These are phyloP conservation scores for Coregonus clupeaformis DNA, from an alignment of 2,113 vertebrate genomes.

Conservation along the genomic window DNA sequence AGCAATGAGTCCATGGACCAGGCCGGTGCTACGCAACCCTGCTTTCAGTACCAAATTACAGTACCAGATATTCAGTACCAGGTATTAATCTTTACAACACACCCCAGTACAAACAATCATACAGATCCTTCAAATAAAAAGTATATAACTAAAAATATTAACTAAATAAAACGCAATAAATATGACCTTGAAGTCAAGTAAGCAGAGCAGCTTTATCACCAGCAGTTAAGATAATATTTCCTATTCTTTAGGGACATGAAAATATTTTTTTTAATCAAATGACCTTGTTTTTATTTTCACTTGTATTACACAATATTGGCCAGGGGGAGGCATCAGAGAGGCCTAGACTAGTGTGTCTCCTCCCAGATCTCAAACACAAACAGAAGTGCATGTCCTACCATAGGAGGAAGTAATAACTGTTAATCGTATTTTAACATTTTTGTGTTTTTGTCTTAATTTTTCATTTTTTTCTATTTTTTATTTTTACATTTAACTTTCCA, in stretches of 20 bases:
- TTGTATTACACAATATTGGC: conserved; percentile 46
- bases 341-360: conserved; percentile 55
- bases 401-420: conserved; percentile 96
- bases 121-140: conserved; percentile 26
- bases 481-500: conserved; percentile 21
- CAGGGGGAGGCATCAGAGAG: conserved; percentile 53
- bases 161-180: conserved; percentile 28
- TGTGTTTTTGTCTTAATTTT: conserved; percentile 11
- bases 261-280: conserved; percentile 39
- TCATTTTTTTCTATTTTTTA: conserved; percentile 18
- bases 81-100: background rate
- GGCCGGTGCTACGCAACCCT: conserved; percentile 63
- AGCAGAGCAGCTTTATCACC: conserved; percentile 52
- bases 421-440: conserved; percentile 57
- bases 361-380: conserved; percentile 73
- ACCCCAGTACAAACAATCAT: conserved; percentile 25
- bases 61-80: conserved; percentile 1
- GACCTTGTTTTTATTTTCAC: conserved; percentile 34
- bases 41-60: conserved; percentile 33
- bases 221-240: conserved; percentile 45
- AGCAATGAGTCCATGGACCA: conserved; percentile 29
- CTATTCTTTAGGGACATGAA: conserved; percentile 37
- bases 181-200: conserved; percentile 53
- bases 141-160: conserved; percentile 19
- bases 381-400: conserved; percentile 92